phyloP scores from a whole-genome alignment of 2,797 vertebrate genomes.

The Typhlichthys eigenmanni region DNA sequence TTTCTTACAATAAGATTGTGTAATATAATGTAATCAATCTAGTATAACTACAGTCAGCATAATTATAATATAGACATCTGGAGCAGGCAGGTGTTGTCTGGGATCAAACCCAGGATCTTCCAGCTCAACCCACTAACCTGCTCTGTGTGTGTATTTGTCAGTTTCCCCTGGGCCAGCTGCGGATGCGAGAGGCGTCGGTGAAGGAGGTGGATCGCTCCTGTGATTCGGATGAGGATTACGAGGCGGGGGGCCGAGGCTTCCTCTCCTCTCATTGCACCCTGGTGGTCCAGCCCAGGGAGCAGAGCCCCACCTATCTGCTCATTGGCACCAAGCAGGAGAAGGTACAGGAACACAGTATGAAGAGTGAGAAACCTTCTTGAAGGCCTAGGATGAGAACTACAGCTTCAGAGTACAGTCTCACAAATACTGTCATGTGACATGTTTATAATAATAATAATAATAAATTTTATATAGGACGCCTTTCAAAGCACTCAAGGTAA shows the following conservation, averaged over 20 bases:
- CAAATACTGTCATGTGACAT: no score
- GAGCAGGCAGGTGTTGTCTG: no score
- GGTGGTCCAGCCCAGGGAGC: constrained; percentile 88
- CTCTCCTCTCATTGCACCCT: constrained; percentile 91
- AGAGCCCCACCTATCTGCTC: constrained; percentile 94
- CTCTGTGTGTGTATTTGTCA: constrained; percentile 40
- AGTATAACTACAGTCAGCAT: no score
- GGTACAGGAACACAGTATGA: constrained; percentile 65
- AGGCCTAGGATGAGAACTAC: no score
- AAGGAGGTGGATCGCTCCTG: constrained; percentile 94
- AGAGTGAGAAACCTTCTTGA: not conserved
- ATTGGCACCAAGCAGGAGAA: constrained; percentile 95
- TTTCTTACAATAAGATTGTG: no score
- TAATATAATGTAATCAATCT: no score
- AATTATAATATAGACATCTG: no score
- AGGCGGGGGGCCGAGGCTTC: constrained; percentile 82
- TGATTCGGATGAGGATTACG: constrained; percentile 95
- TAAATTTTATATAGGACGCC: no score
- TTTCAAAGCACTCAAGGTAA: no score
- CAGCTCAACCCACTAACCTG: not conserved
- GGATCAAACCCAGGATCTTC: no score
- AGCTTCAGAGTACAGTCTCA: no score
- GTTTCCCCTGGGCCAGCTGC: constrained; percentile 88
- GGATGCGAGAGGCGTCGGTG: constrained; percentile 80
- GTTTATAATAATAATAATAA: no score